Percentiles rank a stretch among this genome's conserved stretches.
phyloP scores from a whole-genome alignment of 2,797 vertebrate genomes.

The Anabas testudineus region DNA sequence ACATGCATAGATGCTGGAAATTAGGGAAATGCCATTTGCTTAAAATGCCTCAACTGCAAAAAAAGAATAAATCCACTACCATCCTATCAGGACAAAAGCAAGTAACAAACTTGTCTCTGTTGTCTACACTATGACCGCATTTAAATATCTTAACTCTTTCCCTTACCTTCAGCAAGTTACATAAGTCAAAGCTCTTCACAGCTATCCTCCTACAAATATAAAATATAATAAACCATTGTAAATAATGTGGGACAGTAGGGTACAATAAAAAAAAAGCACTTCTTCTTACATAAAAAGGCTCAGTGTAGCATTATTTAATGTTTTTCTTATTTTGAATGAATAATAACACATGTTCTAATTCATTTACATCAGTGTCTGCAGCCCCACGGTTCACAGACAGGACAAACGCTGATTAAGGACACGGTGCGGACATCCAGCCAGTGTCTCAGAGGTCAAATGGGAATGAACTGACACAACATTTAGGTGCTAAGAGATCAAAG shows the following conservation, averaged over 20 bases:
- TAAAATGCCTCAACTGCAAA: conserved; percentile 21
- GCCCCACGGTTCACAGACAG: conserved; percentile 8
- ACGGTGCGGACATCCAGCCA: conserved; percentile 3
- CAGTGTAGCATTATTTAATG: conserved; percentile 19
- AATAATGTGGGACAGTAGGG: conserved; percentile 30
- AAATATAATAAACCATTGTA: conserved; percentile 23
- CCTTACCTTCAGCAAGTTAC: conserved; percentile 49
- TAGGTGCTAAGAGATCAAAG: conserved; percentile 66
- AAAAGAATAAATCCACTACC: conserved; percentile 7
- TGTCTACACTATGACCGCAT: conserved; percentile 31
- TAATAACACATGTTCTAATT: conserved; percentile 23
- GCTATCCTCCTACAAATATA: conserved; percentile 64
- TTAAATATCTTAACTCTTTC: conserved; percentile 43
- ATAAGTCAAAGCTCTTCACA: conserved; percentile 59
- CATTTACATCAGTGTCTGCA: conserved; percentile 36
- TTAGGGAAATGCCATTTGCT: conserved; percentile 51
- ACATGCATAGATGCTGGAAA: conserved; percentile 31
- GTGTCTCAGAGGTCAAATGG: conserved; percentile 63
- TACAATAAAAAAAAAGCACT: conserved; percentile 9
- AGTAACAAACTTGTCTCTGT: conserved; percentile 12
- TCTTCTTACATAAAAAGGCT: conserved; percentile 47
- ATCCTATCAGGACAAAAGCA: not conserved
- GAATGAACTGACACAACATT: conserved; percentile 57
- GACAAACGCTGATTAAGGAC: conserved; percentile 37
- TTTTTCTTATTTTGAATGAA: conserved; percentile 22